Evolutionary conservation across 2,113 vertebrate genomes (phyloP), one percentile per base, ranked within the genome.

Genomic region (Microtus richardsoni): DNA sequence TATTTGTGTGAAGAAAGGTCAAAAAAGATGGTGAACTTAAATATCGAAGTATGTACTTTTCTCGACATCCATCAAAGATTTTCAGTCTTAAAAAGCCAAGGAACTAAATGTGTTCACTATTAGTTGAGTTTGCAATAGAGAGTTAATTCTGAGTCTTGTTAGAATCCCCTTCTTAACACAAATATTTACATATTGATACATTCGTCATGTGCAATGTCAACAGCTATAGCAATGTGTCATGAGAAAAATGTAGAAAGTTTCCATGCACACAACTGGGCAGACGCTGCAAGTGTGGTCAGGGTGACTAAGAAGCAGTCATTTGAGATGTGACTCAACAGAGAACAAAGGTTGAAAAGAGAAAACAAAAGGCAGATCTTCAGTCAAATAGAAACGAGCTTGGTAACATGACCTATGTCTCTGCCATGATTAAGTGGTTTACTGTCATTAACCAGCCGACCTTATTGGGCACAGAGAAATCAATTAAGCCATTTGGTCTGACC

Each of bases 361-460:
- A 95, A 1, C 62, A 68, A 9, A 91, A 93, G 74, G 17, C 21
- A 66, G 77, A 64, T 84, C 89, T 71, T 89, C 41, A 88, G 7
- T 75, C 94, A 96, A 91, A 91, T 36, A 28, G 7, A 17, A 68
- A 33, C 41, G 39, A 91, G 11, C 88, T 12, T 22, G 14, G 26
- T 83, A 89, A 70, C 0, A 64, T 52, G 83, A 66, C 36, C 93
- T 62, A 9, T 41, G 44, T 79, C 82, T 95, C 78, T 84, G 33
- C 28, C 30, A 70, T 49, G 84, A 80, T 64, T 90, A 96, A 86
- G 80, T 91, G 77, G 91, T 97, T 96, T 62, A 82, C n/a, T 89
- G 10, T 89, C 26, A 88, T 96, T 97, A 96, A 95, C 44, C 96
- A 97, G 86, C 0, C 88, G 66, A 96, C 39, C 22, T 90, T 96